Percentiles rank a stretch among this genome's conserved stretches.
phyloP scores from a whole-genome alignment of 2,888 invertebrate genomes.

The Parnassius mnemosyne region DNA sequence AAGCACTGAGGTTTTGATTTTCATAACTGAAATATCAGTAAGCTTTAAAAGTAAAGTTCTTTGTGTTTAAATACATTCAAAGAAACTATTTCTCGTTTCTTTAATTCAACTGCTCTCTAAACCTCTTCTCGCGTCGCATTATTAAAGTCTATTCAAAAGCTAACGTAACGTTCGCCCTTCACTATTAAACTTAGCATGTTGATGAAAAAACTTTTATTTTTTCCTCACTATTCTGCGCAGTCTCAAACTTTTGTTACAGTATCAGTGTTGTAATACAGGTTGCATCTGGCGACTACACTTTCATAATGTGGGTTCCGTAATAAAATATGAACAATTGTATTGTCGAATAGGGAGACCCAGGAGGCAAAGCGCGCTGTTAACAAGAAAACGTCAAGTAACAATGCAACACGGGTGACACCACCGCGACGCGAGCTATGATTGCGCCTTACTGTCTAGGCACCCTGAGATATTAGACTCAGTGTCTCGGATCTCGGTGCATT shows the following conservation, averaged over 20 bases:
- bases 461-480: conserved; percentile 73
- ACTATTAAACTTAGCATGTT: too few relatives aligned
- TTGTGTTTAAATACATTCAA: too few relatives aligned
- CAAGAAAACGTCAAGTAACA: conserved; percentile 73
- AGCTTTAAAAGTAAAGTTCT: too few relatives aligned
- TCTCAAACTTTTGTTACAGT: neutral
- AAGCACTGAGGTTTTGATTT: too few relatives aligned
- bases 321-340: conserved; percentile 44
- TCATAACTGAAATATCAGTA: too few relatives aligned
- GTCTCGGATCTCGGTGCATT: conserved; percentile 52
- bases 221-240: too few relatives aligned
- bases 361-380: conserved; percentile 55
- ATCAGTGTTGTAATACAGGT: conserved; percentile 15
- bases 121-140: too few relatives aligned
- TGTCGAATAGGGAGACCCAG: conserved; percentile 39
- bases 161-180: too few relatives aligned
- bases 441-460: conserved; percentile 60
- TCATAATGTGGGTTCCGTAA: conserved; percentile 21
- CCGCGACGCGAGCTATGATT: conserved; percentile 61
- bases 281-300: conserved; percentile 4
- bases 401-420: conserved; percentile 58
- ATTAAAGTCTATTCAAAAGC: too few relatives aligned
- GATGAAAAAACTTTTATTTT: too few relatives aligned
- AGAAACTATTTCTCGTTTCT: too few relatives aligned
- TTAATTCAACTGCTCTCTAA: too few relatives aligned